Evolutionary conservation across 2,113 vertebrate genomes (phyloP).

Genomic region (mouse (Mus musculus)): GRCm39 chr3:73502001-73502500

Average conservation of each 20-base stretch:
- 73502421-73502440: too few relatives aligned
- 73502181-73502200: not conserved
- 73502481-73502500: too few relatives aligned
- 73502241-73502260: not conserved
- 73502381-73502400: too few relatives aligned
- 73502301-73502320: not conserved
- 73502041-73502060: not conserved
- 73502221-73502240: not conserved
- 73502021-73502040: not conserved
- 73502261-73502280: not conserved
- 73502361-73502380: too few relatives aligned
- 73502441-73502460: too few relatives aligned
- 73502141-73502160: not conserved
- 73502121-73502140: not conserved
- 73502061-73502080: not conserved
- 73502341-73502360: too few relatives aligned
- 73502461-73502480: too few relatives aligned
- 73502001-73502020: not conserved
- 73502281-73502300: not conserved
- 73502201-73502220: not conserved
- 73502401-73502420: too few relatives aligned
- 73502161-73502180: not conserved
- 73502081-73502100: not conserved
- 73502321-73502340: not conserved
- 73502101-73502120: not conserved